A percentile compares a stretch with the other conserved stretches of the same genome.
phyloP scores from a whole-genome alignment of 2,797 vertebrate species.

The Dendrocincla tyrannina region DNA sequence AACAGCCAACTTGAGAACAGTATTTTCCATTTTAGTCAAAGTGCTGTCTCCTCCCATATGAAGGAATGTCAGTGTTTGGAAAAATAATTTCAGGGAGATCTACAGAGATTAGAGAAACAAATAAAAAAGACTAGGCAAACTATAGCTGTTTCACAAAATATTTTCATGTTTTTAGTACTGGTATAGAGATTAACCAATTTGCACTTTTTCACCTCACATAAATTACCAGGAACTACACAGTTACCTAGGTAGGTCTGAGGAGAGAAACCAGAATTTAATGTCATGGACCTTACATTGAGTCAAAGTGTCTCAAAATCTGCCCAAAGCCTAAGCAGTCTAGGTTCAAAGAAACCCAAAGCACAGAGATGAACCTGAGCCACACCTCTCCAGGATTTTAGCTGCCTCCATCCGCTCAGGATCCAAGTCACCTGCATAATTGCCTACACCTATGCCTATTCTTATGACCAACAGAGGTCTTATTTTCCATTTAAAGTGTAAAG shows the following conservation, averaged over 20 bases:
- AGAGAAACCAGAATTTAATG: not conserved
- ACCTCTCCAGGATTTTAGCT: not conserved
- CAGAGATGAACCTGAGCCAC: not conserved
- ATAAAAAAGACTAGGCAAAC: not conserved
- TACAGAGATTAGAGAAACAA: constrained; percentile 3
- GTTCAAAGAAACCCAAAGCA: not conserved
- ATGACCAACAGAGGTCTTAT: not conserved
- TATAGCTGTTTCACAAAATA: not conserved
- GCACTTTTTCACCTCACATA: not conserved
- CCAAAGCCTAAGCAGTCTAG: not conserved
- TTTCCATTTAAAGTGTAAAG: not conserved
- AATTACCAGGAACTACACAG: not conserved
- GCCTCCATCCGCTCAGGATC: not conserved
- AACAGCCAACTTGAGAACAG: not conserved
- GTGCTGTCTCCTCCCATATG: not conserved
- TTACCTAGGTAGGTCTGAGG: not conserved
- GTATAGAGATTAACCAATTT: not conserved
- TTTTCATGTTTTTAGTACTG: not conserved
- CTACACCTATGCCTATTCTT: not conserved
- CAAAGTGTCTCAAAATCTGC: not conserved
- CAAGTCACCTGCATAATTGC: not conserved
- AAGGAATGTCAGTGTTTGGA: not conserved
- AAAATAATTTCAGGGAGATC: not conserved
- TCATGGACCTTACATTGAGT: not conserved
- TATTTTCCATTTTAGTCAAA: constrained; percentile 19